phyloP scores from a whole-genome alignment of 2,113 vertebrate genomes.

The Carassius auratus region DNA sequence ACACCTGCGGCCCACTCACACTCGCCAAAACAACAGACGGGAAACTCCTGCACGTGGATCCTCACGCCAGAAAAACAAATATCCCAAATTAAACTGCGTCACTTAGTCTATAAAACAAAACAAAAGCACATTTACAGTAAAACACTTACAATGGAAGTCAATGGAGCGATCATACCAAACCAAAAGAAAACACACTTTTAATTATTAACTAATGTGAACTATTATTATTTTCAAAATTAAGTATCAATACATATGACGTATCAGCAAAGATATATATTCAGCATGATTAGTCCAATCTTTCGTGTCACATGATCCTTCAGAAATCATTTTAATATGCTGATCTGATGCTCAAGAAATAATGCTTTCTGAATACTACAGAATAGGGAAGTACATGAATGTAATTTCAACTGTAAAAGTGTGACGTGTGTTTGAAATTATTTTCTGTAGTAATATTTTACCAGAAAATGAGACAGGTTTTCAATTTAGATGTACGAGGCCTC shows the following conservation, averaged over 20 bases:
- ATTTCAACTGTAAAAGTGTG: background rate
- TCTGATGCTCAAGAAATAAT: background rate
- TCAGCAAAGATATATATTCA: background rate
- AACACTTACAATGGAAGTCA: background rate
- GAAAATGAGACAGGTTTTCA: background rate
- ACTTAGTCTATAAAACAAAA: background rate
- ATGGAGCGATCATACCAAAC: background rate
- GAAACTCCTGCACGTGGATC: conserved; percentile 5
- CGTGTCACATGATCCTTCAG: background rate
- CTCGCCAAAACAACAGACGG: conserved; percentile 6
- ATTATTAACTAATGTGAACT: too few species aligned
- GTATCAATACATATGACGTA: too few species aligned
- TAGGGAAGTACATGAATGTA: background rate
- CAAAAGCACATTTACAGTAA: background rate
- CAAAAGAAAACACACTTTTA: background rate
- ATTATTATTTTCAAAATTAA: too few species aligned
- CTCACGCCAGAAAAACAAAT: background rate
- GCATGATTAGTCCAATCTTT: background rate
- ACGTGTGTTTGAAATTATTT: background rate
- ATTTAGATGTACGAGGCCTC: background rate
- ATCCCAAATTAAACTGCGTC: background rate
- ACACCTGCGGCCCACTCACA: background rate
- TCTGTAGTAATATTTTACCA: background rate
- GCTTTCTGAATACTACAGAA: background rate
- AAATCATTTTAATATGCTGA: too few species aligned